Conservation (phyloP, 37 sponge, comb jelly and placozoan species). For the Mnemiopsis leidyi region DNA sequence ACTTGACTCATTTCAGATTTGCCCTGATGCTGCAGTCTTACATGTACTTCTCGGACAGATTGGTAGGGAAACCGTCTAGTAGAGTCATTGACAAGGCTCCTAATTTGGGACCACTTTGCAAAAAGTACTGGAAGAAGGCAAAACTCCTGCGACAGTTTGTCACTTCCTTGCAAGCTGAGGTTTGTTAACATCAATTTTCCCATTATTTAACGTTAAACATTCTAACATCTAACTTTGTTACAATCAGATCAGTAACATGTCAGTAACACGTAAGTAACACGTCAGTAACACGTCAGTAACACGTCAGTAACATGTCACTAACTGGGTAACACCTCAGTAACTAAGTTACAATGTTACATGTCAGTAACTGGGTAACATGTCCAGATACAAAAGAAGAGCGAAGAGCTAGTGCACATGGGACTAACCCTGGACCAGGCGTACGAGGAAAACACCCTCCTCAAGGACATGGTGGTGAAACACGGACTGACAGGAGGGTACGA, state of each 20-base stretch:
- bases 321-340: too few species aligned
- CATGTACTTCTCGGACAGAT: slow-evolving; percentile 51
- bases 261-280: too few species aligned
- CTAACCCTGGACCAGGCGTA: slow-evolving; percentile 8
- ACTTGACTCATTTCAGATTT: neutral
- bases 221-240: too few species aligned
- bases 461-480: slow-evolving; percentile 31
- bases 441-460: slow-evolving; percentile 36
- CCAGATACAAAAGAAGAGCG: slow-evolving; percentile 20
- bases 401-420: slow-evolving; percentile 8
- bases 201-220: too few species aligned
- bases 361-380: neutral
- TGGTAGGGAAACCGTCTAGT: slow-evolving; percentile 29
- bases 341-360: too few species aligned
- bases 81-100: slow-evolving; percentile 34
- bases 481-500: neutral
- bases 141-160: slow-evolving; percentile 49
- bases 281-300: too few species aligned
- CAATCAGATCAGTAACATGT: too few species aligned
- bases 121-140: slow-evolving; percentile 57
- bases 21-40: slow-evolving; percentile 52
- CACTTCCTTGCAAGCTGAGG: slow-evolving; percentile 25
- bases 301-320: too few species aligned
- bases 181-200: too few species aligned
- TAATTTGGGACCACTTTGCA: slow-evolving; percentile 47